Conservation (phyloP, 2,113 vertebrate genomes). For the Stegastes partitus region DNA sequence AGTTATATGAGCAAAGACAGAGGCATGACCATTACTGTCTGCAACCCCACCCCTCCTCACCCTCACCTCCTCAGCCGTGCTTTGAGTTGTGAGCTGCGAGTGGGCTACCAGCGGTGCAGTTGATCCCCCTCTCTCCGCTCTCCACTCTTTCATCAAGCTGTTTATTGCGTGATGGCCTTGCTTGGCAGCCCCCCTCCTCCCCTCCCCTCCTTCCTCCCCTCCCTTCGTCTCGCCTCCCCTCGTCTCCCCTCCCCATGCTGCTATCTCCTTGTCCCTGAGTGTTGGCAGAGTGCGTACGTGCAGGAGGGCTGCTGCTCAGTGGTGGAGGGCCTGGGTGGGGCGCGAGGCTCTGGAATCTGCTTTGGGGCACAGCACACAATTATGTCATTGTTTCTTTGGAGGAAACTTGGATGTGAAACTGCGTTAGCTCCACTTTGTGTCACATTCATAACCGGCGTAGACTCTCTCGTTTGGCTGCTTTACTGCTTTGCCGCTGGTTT, state of each 20-base stretch:
- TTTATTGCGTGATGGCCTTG: slow-evolving; percentile 69
- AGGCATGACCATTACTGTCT: slow-evolving; percentile 20
- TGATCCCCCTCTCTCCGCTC: slow-evolving; percentile 43
- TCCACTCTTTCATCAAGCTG: slow-evolving; percentile 68
- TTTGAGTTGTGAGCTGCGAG: slow-evolving; percentile 40
- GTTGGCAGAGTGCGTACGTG: slow-evolving; percentile 75
- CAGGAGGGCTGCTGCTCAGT: slow-evolving; percentile 67
- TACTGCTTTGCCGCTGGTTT: neutral
- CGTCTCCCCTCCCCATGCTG: neutral
- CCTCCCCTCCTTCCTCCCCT: neutral
- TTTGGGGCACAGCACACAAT: slow-evolving; percentile 47
- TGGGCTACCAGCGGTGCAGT: slow-evolving; percentile 45
- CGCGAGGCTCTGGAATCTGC: slow-evolving; percentile 60
- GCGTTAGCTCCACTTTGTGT: neutral
- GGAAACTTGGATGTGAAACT: neutral
- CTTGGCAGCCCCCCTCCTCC: slow-evolving; percentile 1
- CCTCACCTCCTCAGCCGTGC: slow-evolving; percentile 18
- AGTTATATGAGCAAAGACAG: slow-evolving; percentile 45
- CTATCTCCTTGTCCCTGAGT: slow-evolving; percentile 52
- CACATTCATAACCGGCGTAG: neutral
- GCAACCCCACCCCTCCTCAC: neutral
- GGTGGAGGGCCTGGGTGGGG: slow-evolving; percentile 67
- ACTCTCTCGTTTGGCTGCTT: slow-evolving; percentile 12
- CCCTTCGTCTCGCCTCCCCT: neutral
- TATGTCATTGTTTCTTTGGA: slow-evolving; percentile 62